Percentiles rank a stretch among this genome's conserved stretches.
phyloP scores from a whole-genome alignment of 1,140 invertebrate species.

The Hyles euphorbiae region DNA sequence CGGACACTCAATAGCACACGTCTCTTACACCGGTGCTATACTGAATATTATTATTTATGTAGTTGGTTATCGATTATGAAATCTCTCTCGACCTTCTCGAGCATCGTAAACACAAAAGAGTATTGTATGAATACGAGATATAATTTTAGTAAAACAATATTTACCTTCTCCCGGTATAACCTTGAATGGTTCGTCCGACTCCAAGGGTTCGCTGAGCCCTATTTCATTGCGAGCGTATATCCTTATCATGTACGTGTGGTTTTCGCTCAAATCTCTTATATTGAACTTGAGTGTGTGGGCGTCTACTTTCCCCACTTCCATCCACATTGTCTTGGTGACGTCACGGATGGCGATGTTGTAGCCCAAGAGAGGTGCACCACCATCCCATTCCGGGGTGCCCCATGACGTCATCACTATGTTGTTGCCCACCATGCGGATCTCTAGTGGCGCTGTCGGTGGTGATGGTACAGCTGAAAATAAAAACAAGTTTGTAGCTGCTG shows the following conservation, averaged over 20 bases:
- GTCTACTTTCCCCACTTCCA: slow-evolving; percentile 92
- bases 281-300: slow-evolving; percentile 89
- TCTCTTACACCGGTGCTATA: too few relatives aligned
- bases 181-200: slow-evolving; percentile 94
- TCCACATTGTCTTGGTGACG: slow-evolving; percentile 95
- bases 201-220: slow-evolving; percentile 94
- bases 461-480: slow-evolving; percentile 86
- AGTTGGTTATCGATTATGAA: too few relatives aligned
- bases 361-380: slow-evolving; percentile 91
- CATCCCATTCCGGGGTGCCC: slow-evolving; percentile 95
- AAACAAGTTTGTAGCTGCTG: neutral
- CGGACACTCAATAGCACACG: too few relatives aligned
- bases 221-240: slow-evolving; percentile 97
- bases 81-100: too few relatives aligned
- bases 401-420: slow-evolving; percentile 93
- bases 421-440: slow-evolving; percentile 87
- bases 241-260: slow-evolving; percentile 91
- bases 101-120: too few relatives aligned
- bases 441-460: slow-evolving; percentile 91
- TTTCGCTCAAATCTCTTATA: slow-evolving; percentile 91
- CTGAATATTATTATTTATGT: too few relatives aligned
- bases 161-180: slow-evolving; percentile 88
- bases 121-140: neutral
- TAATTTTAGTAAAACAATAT: neutral
- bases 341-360: slow-evolving; percentile 97